These are phyloP conservation scores for Parapsyche elsis DNA, from an alignment of 1,140 invertebrate species.

Conservation along the genomic window DNA sequence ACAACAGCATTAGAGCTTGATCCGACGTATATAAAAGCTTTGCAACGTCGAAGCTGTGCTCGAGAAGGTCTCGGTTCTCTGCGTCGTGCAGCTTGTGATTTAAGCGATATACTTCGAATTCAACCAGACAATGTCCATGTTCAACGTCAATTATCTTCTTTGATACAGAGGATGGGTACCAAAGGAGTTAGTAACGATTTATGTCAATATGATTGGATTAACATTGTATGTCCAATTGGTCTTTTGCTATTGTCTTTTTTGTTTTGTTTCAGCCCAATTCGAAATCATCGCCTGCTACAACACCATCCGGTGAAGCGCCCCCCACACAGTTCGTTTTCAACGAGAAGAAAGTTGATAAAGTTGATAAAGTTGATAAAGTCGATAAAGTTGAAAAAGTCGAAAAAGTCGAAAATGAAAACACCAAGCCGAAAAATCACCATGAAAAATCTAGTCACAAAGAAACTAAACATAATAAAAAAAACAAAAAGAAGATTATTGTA, in stretches of 20 bases:
- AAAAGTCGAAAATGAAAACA: conserved; percentile 48
- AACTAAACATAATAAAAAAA: conserved; percentile 15
- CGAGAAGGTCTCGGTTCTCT: conserved; percentile 68
- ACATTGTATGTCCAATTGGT: conserved; percentile 57
- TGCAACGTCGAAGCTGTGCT: conserved; percentile 78
- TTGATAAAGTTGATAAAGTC: too few species aligned
- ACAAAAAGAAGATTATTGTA: conserved; percentile 52
- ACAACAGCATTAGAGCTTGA: conserved; percentile 77
- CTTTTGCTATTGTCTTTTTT: conserved; percentile 57
- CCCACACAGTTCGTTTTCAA: neutral
- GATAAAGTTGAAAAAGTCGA: conserved; percentile 50
- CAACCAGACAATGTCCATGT: conserved; percentile 79
- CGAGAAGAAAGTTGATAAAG: neutral
- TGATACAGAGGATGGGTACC: conserved; percentile 69
- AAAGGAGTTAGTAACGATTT: conserved; percentile 63
- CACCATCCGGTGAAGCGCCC: conserved; percentile 44
- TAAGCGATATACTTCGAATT: conserved; percentile 73
- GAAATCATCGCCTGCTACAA: conserved; percentile 61
- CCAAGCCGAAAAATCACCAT: conserved; percentile 2
- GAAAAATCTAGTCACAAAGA: conserved; percentile 22
- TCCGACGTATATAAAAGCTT: conserved; percentile 82
- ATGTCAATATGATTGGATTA: neutral
- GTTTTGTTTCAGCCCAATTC: conserved; percentile 60
- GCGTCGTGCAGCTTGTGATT: conserved; percentile 75
- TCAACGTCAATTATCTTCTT: conserved; percentile 68